Evolutionary conservation across 2,113 vertebrate species (phyloP).

Genomic region (Onychostruthus taczanowskii): DNA sequence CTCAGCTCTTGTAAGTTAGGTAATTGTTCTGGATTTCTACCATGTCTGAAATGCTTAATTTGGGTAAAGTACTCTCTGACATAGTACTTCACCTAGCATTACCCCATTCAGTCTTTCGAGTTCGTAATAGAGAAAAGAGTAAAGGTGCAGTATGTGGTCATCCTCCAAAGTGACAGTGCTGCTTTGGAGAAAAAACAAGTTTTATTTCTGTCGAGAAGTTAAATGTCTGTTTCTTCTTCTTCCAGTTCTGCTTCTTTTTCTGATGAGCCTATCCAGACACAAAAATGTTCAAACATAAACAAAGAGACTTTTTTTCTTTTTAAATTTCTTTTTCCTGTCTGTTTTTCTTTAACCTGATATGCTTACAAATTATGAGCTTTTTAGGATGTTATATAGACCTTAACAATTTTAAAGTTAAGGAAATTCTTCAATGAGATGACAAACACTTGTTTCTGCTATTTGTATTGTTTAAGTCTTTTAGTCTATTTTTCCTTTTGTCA

Average conservation of each 20-base stretch:
- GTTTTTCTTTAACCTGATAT: not conserved
- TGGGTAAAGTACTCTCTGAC: not conserved
- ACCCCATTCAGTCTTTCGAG: not conserved
- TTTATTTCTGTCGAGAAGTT: not conserved
- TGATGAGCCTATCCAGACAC: not conserved
- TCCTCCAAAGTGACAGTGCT: not conserved
- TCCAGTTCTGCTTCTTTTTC: not conserved
- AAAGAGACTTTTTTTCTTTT: not conserved
- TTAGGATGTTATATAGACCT: not conserved
- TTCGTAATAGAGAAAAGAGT: not conserved
- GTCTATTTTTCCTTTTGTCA: not conserved
- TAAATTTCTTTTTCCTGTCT: not conserved
- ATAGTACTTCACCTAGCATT: not conserved
- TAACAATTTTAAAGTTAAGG: not conserved
- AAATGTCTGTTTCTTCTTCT: not conserved
- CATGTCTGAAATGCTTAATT: not conserved
- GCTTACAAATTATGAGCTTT: not conserved
- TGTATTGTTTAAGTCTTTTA: not conserved
- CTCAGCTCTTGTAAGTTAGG: not conserved
- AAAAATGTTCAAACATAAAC: not conserved
- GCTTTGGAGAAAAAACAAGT: not conserved
- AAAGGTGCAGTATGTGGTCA: not conserved
- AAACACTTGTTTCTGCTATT: not conserved
- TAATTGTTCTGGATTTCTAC: not conserved
- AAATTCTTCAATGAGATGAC: not conserved